These are phyloP conservation scores for Orchesella cincta DNA, from an alignment of 1,140 invertebrate genomes.

Conservation along the genomic window DNA sequence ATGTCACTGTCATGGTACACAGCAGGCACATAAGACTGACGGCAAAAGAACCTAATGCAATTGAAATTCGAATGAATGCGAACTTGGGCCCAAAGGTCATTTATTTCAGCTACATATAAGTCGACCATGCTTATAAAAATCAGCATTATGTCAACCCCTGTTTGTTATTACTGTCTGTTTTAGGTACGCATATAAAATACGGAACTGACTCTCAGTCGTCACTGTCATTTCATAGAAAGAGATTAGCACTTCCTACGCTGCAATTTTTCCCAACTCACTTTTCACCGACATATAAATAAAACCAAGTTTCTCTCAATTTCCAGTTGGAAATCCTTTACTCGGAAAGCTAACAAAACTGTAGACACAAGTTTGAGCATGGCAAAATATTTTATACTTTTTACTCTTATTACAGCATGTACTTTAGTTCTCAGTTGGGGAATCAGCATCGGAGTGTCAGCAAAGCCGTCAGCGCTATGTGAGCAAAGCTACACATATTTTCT, in stretches of 20 bases:
- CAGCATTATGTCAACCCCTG: not conserved
- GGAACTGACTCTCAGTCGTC: not conserved
- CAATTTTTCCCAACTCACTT: not conserved
- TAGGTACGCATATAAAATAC: not conserved
- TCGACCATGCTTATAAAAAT: not conserved
- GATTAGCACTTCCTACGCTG: not conserved
- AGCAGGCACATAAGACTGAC: not conserved
- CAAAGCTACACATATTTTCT: not conserved
- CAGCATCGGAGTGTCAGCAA: not conserved
- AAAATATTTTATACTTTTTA: constrained; percentile 8
- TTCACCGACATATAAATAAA: not conserved
- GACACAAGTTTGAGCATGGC: not conserved
- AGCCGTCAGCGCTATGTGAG: not conserved
- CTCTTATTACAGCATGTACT: not conserved
- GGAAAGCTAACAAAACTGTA: too few relatives aligned
- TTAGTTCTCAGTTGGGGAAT: not conserved
- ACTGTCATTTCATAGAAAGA: not conserved
- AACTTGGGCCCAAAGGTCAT: constrained; percentile 4
- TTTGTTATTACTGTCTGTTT: not conserved
- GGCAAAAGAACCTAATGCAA: not conserved
- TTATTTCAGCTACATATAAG: too few relatives aligned
- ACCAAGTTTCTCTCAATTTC: too few relatives aligned
- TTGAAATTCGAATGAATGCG: not conserved
- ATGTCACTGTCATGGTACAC: not conserved
- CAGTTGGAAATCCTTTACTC: too few relatives aligned